Percentiles rank a stretch among this genome's conserved stretches.
phyloP scores from a whole-genome alignment of 1,140 invertebrate genomes.

The Trichoplusia ni region DNA sequence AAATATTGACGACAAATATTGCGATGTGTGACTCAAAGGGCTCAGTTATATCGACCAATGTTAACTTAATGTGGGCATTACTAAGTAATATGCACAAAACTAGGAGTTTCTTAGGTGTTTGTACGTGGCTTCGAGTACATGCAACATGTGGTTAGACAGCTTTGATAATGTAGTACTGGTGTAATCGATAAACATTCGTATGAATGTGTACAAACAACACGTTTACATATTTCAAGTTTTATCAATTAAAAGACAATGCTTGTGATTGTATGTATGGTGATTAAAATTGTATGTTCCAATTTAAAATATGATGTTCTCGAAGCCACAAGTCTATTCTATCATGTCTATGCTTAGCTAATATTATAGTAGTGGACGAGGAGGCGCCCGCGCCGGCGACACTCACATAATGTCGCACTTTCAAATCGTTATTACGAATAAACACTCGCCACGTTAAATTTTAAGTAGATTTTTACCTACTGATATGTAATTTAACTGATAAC shows the following conservation, averaged over 20 bases:
- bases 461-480: slow-evolving; percentile 8
- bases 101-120: background rate
- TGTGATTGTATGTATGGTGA: too few species aligned
- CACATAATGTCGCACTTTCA: background rate
- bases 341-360: background rate
- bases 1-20: slow-evolving; percentile 11
- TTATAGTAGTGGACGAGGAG: background rate
- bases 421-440: background rate
- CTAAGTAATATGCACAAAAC: slow-evolving; percentile 13
- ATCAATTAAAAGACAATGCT: too few species aligned
- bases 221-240: too few species aligned
- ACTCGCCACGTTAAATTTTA: background rate
- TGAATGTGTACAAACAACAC: too few species aligned
- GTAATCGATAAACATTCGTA: too few species aligned
- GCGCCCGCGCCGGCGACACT: background rate
- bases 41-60: slow-evolving; percentile 14
- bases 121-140: background rate
- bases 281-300: too few species aligned
- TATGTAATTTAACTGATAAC: slow-evolving; percentile 6
- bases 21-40: background rate
- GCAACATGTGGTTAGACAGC: background rate
- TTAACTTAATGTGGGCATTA: slow-evolving; percentile 23
- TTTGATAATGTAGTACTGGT: background rate
- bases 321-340: background rate
- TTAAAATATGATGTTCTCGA: background rate